Evolutionary conservation across 1,140 invertebrate species (phyloP), one percentile per base, ranked within the genome.

Genomic region (Neuroterus valhalla): DNA sequence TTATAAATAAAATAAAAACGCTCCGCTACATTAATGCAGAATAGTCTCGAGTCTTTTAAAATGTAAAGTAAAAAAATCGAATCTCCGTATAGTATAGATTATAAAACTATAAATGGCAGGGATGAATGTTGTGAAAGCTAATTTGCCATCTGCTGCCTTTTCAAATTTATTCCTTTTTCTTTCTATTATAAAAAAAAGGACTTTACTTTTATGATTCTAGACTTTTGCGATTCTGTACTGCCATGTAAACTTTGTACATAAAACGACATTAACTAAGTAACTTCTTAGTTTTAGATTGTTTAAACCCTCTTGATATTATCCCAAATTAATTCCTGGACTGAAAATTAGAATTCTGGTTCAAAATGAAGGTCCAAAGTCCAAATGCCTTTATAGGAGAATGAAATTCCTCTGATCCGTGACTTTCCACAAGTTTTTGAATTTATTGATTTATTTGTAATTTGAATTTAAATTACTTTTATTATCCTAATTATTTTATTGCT

Each of bases 201-300:
- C 48, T 62, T 66, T 48, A 38, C 50, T 31, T 21, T 23, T 19
- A 48, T 12, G 45, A 3, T 69, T 31, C 23, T 38, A 44, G 52
- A 26, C 55, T 66, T 74, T 78, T 48, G 50, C 31, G 73, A 78
- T 74, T 82, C 76, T 84, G 74, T 78, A 79, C 43, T 67, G 66
- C 67, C 75, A 50, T 85, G 80, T 85, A 85, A 84, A 84, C 79
- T 77, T 83, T 85, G 84, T 85, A 85, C 74, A 85, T 85, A 85
- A 78, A 85, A 74, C 74, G 70, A 78, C 77, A 74, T 68, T 48
- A 45, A 55, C 48, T 50, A 31, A 74, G 14, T 72, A 72, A 31
- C 70, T 72, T 67, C 50, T 66, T 69, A 66, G 52, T 75, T 77
- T 38, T 38, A 1, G 10, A 3, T 38, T 38, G 31, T 38, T 38